Evolutionary conservation across 2,888 invertebrate species (phyloP), one percentile per base, ranked within the genome.

Genomic region (Resseliella maxima): DNA sequence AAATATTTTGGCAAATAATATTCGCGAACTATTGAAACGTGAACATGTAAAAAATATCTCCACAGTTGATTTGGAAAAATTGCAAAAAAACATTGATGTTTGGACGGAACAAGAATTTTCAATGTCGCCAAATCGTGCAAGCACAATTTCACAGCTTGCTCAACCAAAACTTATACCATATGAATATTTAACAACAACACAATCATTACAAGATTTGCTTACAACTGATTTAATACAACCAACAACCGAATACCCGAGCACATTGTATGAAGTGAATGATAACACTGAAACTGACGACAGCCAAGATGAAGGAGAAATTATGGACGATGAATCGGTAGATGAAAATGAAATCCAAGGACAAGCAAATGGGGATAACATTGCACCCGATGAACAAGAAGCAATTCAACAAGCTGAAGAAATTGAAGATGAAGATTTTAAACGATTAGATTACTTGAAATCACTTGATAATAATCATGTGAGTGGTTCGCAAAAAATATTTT

Each of bases 21-120:
- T 93, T 12, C 90, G 92, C 45, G 93, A 93, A 87, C 89, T 93
- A 31, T 89, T 93, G 0, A 90, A 90, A 86, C 91, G 90, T 6
- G 92, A 92, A 87, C 90, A 91, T 12, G 86, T 86, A 12, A 88
- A 87, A 46, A 89, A 91, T 87, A 93, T 93, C 88, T 92, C 92
- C 45, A 92, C 94, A 0, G 94, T 95, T 88, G 96, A 96, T 89
- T 93, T 96, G 21, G 93, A 94, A 21, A 94, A 94, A 89, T 91
- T 96, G 54, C 96, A 96, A 89, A 95, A 95, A 88, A 96, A 95
- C 88, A 96, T 96, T 87, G 96, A 96, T 88, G 94, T 95, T 87
- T 96, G 96, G 96, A 96, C 96, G 0, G 94, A 94, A 88, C 94
- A 95, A 91, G 94, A 94, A 88, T 95, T 93, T 90, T 93, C 94